These are phyloP conservation scores for Tetraodon nigroviridis DNA, from an alignment of 2,113 vertebrate genomes.

Conservation along the genomic window DNA sequence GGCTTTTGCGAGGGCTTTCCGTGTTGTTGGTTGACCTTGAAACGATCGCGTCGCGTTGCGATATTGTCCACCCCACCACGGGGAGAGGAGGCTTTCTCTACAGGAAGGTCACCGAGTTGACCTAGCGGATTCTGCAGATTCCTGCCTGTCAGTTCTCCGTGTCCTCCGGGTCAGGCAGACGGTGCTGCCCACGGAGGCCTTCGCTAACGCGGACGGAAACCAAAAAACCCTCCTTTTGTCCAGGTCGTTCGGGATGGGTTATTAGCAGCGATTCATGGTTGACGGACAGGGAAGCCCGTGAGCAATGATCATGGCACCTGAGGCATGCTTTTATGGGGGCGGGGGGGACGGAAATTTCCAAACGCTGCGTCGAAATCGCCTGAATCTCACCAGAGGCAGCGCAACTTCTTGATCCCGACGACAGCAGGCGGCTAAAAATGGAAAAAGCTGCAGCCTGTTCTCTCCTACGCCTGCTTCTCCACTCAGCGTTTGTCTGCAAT, in stretches of 20 bases:
- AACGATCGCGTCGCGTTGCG: constrained; percentile 1
- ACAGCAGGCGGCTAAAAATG: constrained; percentile 66
- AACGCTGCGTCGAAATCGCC: not conserved
- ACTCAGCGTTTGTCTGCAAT: constrained; percentile 66
- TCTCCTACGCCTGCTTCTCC: constrained; percentile 67
- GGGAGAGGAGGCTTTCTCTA: constrained; percentile 4
- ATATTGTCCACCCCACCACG: not conserved
- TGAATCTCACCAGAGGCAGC: constrained; percentile 35
- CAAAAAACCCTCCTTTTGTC: too few relatives aligned
- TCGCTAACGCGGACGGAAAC: not conserved
- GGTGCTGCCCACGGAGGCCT: constrained; percentile 1
- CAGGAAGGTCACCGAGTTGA: constrained; percentile 32
- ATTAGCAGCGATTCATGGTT: constrained; percentile 31
- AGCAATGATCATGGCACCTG: constrained; percentile 45
- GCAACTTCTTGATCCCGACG: constrained; percentile 48
- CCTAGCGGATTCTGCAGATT: constrained; percentile 36
- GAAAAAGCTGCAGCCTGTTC: constrained; percentile 58
- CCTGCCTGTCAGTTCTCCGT: constrained; percentile 26
- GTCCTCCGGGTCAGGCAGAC: constrained; percentile 12
- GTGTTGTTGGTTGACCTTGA: not conserved
- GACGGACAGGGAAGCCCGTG: constrained; percentile 38
- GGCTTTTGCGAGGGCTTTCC: not conserved
- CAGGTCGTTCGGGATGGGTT: too few relatives aligned
- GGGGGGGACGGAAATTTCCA: constrained; percentile 32
- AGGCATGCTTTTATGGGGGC: constrained; percentile 17